Percentiles rank a stretch among this genome's conserved stretches.
phyloP scores from a whole-genome alignment of 2,888 invertebrate species.

The Deroplatys truncata region DNA sequence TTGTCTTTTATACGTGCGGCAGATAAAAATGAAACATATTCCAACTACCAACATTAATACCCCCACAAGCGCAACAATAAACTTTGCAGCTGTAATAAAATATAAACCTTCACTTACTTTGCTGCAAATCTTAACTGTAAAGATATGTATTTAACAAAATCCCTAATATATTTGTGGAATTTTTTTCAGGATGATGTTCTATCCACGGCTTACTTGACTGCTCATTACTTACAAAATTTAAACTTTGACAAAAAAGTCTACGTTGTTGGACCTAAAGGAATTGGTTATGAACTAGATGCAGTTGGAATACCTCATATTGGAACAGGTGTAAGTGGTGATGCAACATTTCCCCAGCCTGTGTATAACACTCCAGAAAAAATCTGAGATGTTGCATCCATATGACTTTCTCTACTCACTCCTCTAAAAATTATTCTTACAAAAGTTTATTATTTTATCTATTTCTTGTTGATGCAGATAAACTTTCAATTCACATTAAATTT shows the following conservation, averaged over 20 bases:
- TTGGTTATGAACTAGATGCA: conserved; percentile 76
- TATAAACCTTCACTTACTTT: neutral
- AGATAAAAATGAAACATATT: too few relatives aligned
- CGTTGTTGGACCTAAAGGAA: conserved; percentile 75
- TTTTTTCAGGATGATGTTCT: conserved; percentile 68
- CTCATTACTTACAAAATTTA: conserved; percentile 69
- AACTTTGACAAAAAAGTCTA: conserved; percentile 77
- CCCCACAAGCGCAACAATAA: neutral
- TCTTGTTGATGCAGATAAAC: too few relatives aligned
- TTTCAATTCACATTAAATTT: too few relatives aligned
- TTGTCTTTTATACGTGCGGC: too few relatives aligned
- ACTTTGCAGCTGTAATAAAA: neutral
- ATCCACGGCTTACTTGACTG: conserved; percentile 74
- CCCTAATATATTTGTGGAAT: neutral
- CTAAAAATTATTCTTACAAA: too few relatives aligned
- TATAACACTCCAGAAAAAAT: too few relatives aligned
- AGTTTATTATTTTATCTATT: too few relatives aligned
- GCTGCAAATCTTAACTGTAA: neutral
- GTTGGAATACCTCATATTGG: conserved; percentile 71
- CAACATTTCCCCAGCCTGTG: neutral
- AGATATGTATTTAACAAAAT: neutral
- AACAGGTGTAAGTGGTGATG: conserved; percentile 59
- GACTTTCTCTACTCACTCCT: too few relatives aligned
- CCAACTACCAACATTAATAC: too few relatives aligned
- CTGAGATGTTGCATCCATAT: too few relatives aligned